Evolutionary conservation across 2,888 invertebrate species (phyloP).

Genomic region (Xylota segnis): DNA sequence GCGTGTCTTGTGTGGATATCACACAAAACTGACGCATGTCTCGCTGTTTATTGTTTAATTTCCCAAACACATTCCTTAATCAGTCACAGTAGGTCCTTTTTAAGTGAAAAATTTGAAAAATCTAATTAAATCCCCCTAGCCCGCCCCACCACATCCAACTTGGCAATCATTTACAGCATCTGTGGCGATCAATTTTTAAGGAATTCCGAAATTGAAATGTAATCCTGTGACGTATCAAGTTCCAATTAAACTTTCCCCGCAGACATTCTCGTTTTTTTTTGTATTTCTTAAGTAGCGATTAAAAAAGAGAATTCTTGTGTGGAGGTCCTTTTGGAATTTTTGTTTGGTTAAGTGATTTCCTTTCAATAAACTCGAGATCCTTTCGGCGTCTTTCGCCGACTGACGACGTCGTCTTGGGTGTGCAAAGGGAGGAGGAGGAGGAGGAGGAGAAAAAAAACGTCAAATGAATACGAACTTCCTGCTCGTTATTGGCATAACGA

Average conservation of each 20-base stretch:
- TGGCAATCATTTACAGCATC: conserved; percentile 38
- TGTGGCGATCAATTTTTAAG: conserved; percentile 47
- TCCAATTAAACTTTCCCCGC: conserved; percentile 63
- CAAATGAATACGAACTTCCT: conserved; percentile 45
- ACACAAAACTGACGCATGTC: conserved; percentile 24
- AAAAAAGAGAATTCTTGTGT: conserved; percentile 1
- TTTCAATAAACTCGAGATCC: conserved; percentile 14
- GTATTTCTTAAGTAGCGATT: conserved; percentile 20
- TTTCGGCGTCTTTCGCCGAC: background rate
- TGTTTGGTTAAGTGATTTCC: background rate
- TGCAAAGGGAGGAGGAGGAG: background rate
- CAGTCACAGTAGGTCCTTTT: background rate
- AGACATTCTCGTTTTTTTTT: background rate
- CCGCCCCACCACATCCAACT: background rate
- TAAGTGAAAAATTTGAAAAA: conserved; percentile 11
- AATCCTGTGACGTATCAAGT: conserved; percentile 64
- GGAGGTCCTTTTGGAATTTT: background rate
- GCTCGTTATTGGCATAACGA: conserved; percentile 50
- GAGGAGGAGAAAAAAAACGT: background rate
- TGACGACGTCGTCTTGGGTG: background rate
- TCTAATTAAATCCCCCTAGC: conserved; percentile 40
- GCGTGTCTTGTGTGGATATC: conserved; percentile 14
- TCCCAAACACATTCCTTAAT: background rate
- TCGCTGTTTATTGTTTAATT: conserved; percentile 1
- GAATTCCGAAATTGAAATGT: conserved; percentile 57